phyloP scores from a whole-genome alignment of 2,888 invertebrate species.

The Automeris io region DNA sequence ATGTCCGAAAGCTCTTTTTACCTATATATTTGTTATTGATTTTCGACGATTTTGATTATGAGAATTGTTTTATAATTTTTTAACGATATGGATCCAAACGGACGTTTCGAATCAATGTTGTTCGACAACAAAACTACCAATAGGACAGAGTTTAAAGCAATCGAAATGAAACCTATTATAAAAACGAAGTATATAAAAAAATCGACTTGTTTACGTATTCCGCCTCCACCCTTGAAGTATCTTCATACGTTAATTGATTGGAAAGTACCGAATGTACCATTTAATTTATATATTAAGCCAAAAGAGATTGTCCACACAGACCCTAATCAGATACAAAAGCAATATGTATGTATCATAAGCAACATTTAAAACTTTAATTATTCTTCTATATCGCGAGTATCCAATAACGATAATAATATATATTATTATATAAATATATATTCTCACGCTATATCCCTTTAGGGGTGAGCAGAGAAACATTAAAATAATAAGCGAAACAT shows the following conservation, averaged over 20 bases:
- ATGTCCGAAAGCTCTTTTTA: too few species aligned
- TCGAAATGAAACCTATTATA: slow-evolving; percentile 11
- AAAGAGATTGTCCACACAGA: slow-evolving; percentile 27
- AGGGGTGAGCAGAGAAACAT: too few species aligned
- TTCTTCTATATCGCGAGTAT: too few species aligned
- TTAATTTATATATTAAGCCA: slow-evolving; percentile 22
- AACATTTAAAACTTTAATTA: too few species aligned
- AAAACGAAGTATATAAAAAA: slow-evolving; percentile 23
- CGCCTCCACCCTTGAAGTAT: slow-evolving; percentile 23
- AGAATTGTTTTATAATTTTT: too few species aligned
- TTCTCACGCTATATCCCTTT: too few species aligned
- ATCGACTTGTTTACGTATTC: slow-evolving; percentile 9
- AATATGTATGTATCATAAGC: slow-evolving; percentile 12
- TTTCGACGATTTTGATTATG: too few species aligned
- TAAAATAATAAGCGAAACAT: too few species aligned
- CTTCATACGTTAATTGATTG: slow-evolving; percentile 28
- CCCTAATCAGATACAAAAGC: slow-evolving; percentile 24
- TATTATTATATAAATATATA: too few species aligned
- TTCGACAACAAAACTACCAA: slow-evolving; percentile 28
- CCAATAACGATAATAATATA: too few species aligned
- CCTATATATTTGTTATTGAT: too few species aligned
- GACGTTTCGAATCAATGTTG: slow-evolving; percentile 21
- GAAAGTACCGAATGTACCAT: slow-evolving; percentile 22
- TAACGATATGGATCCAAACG: slow-evolving; percentile 3
- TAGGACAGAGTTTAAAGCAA: slow-evolving; percentile 20